Conservation (phyloP, 2,797 vertebrate genomes). For the Paedocypris micromegethes region DNA sequence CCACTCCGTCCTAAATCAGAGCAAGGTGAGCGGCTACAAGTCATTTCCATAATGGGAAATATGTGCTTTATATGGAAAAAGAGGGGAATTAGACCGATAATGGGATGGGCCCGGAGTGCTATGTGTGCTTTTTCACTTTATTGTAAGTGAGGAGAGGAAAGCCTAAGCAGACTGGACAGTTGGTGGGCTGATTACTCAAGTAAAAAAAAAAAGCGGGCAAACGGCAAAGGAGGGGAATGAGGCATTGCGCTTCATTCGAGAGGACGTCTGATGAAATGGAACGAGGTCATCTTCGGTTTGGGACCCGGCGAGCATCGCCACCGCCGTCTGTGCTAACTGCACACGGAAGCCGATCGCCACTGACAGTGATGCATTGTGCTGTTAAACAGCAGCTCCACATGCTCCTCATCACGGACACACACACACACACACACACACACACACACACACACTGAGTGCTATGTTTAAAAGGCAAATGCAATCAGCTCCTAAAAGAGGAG, state of each 20-base stretch:
- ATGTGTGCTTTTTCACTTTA: conserved; percentile 55
- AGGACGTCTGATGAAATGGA: conserved; percentile 71
- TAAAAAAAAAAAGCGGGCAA: conserved; percentile 34
- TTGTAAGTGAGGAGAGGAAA: conserved; percentile 67
- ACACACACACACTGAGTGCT: conserved; percentile 52
- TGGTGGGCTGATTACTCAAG: conserved; percentile 60
- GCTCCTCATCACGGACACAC: conserved; percentile 58
- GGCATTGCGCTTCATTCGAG: conserved; percentile 59
- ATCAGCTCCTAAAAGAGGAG: conserved; percentile 44
- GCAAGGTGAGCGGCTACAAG: conserved; percentile 59
- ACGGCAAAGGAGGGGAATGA: conserved; percentile 47
- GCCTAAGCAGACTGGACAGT: conserved; percentile 66
- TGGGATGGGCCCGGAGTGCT: conserved; percentile 49
- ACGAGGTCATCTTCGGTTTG: conserved; percentile 71
- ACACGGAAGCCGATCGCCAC: conserved; percentile 43
- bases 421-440: conserved; percentile 13
- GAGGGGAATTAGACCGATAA: conserved; percentile 63
- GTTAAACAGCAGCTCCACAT: conserved; percentile 75
- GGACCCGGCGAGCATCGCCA: conserved; percentile 50
- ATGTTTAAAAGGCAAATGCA: conserved; percentile 75
- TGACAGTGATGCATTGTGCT: conserved; percentile 78
- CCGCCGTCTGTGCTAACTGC: conserved; percentile 32
- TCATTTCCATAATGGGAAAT: conserved; percentile 74
- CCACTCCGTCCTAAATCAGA: conserved; percentile 48
- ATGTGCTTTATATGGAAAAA: conserved; percentile 65